Evolutionary conservation across 1,140 invertebrate genomes (phyloP), one percentile per base, ranked within the genome.

Genomic region (Tribolium castaneum): DNA sequence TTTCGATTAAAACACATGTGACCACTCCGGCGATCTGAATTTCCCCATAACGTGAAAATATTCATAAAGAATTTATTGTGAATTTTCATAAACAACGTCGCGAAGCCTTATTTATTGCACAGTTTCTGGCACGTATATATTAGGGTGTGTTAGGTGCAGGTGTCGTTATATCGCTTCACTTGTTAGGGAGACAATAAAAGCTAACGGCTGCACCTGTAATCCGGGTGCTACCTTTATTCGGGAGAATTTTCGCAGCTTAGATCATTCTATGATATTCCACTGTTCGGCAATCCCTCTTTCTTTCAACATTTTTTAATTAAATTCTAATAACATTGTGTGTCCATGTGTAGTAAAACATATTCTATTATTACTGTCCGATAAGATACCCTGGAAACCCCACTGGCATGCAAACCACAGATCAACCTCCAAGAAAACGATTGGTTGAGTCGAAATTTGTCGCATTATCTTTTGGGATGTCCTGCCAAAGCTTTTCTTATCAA

Each of bases 101-200:
- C n/a, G 39, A 45, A 45, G 5, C n/a, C 3, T 45, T 59, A 59
- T 59, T 59, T 59, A 59, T 59, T 25, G 19, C 19, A 0, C 4
- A n/a, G 54, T 3, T 14, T n/a, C 22, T n/a, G 9, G n/a, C 22
- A 30, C 59, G 59, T 66, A 34, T 66, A 35, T 35, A 66, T 66
- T 66, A 66, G 59, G 59, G 59, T n/a, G 59, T 66, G 25, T 66
- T 59, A 35, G 59, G 25, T 66, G 12, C 59, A 66, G 59, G 59
- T 66, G 59, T 66, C 59, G 59, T 66, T 66, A 66, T 66, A 66
- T 66, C 59, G 59, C 59, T 30, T 66, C 59, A 66, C 59, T 66
- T 66, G 59, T 66, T 66, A 66, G 59, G 59, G 9, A 66, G 30
- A 66, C 59, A 66, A 66, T 66, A 66, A 66, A 66, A 66, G 59